Evolutionary conservation across 2,888 invertebrate species (phyloP).

Genomic region (Andrena trimmerana): DNA sequence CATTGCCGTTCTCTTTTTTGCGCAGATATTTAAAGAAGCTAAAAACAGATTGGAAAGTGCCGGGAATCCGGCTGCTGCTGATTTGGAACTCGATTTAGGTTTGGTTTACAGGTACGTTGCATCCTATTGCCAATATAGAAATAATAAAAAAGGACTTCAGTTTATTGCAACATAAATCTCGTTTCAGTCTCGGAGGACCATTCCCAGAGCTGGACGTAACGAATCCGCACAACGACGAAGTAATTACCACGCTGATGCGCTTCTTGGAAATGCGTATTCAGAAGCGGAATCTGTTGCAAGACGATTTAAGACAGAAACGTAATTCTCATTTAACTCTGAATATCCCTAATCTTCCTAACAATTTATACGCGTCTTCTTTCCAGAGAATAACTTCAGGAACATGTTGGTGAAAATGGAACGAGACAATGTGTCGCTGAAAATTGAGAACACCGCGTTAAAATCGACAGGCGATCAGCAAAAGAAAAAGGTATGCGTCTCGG

Average conservation of each 20-base stretch:
- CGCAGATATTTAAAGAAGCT: slow-evolving; percentile 84
- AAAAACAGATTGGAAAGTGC: slow-evolving; percentile 83
- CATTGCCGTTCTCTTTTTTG: slow-evolving; percentile 11
- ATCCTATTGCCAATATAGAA: too few relatives aligned
- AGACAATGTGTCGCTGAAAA: slow-evolving; percentile 89
- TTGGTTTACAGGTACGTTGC: slow-evolving; percentile 87
- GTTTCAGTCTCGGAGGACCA: slow-evolving; percentile 89
- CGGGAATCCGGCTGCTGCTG: slow-evolving; percentile 79
- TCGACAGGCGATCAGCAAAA: slow-evolving; percentile 89
- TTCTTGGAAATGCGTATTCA: slow-evolving; percentile 90
- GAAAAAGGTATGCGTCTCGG: slow-evolving; percentile 85
- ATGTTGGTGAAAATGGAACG: slow-evolving; percentile 90
- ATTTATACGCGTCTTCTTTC: slow-evolving; percentile 29
- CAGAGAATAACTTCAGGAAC: slow-evolving; percentile 86
- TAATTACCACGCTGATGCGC: slow-evolving; percentile 89
- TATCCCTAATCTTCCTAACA: background rate
- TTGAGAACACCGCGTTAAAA: slow-evolving; percentile 89
- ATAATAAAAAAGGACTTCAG: too few relatives aligned
- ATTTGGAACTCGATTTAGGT: slow-evolving; percentile 88
- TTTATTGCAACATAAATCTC: background rate
- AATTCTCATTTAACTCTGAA: slow-evolving; percentile 67
- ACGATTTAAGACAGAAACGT: slow-evolving; percentile 89
- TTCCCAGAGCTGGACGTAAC: slow-evolving; percentile 91
- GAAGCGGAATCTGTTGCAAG: slow-evolving; percentile 88
- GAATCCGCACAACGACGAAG: slow-evolving; percentile 88